A percentile compares a stretch with the other conserved stretches of the same genome.
Conservation (phyloP, 2,888 invertebrate genomes). For the Aphodius granarius region DNA sequence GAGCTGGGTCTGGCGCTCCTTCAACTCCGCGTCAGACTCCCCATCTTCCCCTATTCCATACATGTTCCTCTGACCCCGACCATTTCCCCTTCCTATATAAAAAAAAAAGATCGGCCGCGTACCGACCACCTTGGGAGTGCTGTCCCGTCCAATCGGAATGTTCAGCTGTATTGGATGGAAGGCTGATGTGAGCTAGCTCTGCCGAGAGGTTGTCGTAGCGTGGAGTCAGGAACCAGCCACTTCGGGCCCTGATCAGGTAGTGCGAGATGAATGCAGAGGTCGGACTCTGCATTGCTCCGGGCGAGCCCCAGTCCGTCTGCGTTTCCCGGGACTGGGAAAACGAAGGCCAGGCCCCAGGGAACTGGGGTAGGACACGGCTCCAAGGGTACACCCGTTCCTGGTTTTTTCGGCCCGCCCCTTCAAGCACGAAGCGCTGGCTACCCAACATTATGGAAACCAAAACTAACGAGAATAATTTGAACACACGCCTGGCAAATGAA, state of each 20-base stretch:
- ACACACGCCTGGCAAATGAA: background rate
- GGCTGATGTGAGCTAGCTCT: constrained; percentile 20
- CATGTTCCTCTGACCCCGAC: no score
- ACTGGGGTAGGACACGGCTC: constrained; percentile 8
- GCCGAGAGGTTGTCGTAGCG: constrained; percentile 13
- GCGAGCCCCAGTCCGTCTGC: constrained; percentile 14
- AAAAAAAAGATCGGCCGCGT: background rate
- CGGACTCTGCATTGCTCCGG: constrained; percentile 14
- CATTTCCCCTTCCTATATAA: no score
- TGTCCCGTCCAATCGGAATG: background rate
- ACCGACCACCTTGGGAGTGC: background rate
- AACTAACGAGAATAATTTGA: background rate
- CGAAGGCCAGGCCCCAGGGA: constrained; percentile 15
- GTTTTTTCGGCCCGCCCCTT: constrained; percentile 14
- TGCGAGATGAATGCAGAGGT: constrained; percentile 12
- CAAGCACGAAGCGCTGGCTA: constrained; percentile 13
- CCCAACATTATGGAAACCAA: background rate
- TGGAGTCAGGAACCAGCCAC: constrained; percentile 16
- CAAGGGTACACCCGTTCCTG: constrained; percentile 18
- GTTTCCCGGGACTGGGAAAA: constrained; percentile 12
- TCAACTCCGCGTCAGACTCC: no score
- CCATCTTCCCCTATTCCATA: no score
- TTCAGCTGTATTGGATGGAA: background rate
- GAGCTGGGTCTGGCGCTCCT: no score
- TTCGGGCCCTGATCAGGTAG: constrained; percentile 18